Evolutionary conservation across 2,888 invertebrate species (phyloP).

Genomic region (Imbricaverruca yamaguchii): DNA sequence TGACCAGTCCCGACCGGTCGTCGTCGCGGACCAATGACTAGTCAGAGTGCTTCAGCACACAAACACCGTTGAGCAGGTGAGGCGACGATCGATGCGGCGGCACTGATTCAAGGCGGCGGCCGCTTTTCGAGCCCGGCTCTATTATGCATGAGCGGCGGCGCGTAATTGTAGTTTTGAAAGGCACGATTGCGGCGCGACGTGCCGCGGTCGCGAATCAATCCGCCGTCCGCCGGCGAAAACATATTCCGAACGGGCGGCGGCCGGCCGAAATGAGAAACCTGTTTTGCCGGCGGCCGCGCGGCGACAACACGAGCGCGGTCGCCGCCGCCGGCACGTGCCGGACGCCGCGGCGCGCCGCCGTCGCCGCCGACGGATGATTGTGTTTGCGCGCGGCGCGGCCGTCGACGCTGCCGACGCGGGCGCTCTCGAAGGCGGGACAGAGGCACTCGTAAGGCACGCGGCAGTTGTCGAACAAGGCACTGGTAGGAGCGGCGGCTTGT

Average conservation of each 20-base stretch:
- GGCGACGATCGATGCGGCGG: not conserved
- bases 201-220: not conserved
- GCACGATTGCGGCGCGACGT: not conserved
- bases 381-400: not conserved
- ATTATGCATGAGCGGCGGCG: not conserved
- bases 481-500: not conserved
- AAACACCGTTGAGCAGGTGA: not conserved
- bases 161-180: not conserved
- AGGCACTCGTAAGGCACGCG: slow-evolving; percentile 6
- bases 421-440: not conserved
- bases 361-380: no score
- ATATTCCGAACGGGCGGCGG: not conserved
- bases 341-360: not conserved
- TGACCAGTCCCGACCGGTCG: not conserved
- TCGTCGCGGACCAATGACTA: not conserved
- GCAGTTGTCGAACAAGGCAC: not conserved
- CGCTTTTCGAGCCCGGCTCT: not conserved
- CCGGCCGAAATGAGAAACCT: not conserved
- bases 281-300: not conserved
- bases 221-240: not conserved
- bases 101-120: not conserved
- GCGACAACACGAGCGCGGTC: no score
- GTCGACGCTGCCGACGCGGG: not conserved
- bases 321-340: not conserved
- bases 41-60: not conserved